Evolutionary conservation across 2,888 invertebrate species (phyloP).

Genomic region (Gymnocheta viridis): DNA sequence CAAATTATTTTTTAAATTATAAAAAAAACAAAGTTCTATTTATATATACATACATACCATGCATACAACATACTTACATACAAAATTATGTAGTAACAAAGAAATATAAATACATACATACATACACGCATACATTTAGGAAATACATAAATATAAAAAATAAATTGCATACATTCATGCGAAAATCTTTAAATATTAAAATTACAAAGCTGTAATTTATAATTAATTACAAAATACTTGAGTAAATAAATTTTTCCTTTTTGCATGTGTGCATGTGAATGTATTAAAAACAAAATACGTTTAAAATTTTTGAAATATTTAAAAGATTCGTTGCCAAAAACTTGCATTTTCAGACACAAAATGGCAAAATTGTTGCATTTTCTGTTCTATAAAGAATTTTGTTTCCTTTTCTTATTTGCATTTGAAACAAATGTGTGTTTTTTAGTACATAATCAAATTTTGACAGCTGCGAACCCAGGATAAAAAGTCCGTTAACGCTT

Average conservation of each 20-base stretch:
- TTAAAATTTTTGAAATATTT: background rate
- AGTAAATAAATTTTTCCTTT: background rate
- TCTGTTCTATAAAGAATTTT: no score
- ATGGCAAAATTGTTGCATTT: background rate
- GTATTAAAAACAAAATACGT: background rate
- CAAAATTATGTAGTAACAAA: constrained; percentile 13
- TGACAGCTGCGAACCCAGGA: no score
- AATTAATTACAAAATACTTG: background rate
- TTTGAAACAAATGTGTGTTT: no score
- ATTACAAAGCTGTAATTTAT: background rate
- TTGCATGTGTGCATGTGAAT: no score
- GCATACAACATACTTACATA: constrained; percentile 56
- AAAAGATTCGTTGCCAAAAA: background rate
- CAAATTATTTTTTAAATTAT: constrained; percentile 70
- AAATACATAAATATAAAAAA: background rate
- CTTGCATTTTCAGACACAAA: background rate
- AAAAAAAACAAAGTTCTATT: constrained; percentile 62
- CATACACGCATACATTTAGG: background rate
- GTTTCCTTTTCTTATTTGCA: no score
- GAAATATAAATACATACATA: background rate
- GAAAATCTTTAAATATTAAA: background rate
- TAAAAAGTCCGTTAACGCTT: no score
- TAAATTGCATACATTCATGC: background rate
- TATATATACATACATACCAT: no score
- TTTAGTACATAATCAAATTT: no score